Base-by-base conservation (phyloP, 2,113 vertebrate species). In the Dipodomys stephensi region DNA sequence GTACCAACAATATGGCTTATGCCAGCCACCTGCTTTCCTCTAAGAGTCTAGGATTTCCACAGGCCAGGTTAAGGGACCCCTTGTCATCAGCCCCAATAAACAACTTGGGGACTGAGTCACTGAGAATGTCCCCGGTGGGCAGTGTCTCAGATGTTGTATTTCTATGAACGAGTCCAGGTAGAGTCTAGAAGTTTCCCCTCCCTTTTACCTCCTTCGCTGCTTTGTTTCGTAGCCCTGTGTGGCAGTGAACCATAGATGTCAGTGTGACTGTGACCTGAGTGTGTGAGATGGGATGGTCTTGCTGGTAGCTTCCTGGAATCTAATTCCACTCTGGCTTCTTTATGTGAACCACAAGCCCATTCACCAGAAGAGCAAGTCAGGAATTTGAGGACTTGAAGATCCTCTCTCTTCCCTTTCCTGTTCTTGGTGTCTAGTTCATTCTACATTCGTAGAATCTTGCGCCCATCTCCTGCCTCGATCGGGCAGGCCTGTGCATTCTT, bases 51-150 rank as follows among this genome's bases (percentile, higher is more conserved):
- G 49, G 44, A 30, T 62, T 44, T 15, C 35, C 12, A 32, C 4
- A 7, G 28, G 60, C 16, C 49, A 60, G 76, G 72, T 20, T 39
- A 71, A 64, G n/a, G 68, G 35, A 30, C 7, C 6, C 62, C 15
- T 8, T 0, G 4, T 4, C 13, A 82, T 13, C 6, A 44, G 65
- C 9, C 4, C 78, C 78, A 44, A 3, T 4, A 46, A 39, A 74
- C 62, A 32, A 44, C 20, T 10, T 10, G 0, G 71, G 65, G 0
- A 16, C 7, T 0, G 30, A 67, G 87, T 27, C 46, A 25, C 67
- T 30, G 35, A 35, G 62, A 49, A 83, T 64, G 64, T 82, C 60
- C 64, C 67, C 35, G 46, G 67, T 20, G 7, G 73, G 39, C 12
- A 32, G 11, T 7, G 30, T 7, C 30, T 60, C 44, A 6, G 25